Evolutionary conservation across 1,140 invertebrate species (phyloP).

Genomic region (Fopius arisanus): DNA sequence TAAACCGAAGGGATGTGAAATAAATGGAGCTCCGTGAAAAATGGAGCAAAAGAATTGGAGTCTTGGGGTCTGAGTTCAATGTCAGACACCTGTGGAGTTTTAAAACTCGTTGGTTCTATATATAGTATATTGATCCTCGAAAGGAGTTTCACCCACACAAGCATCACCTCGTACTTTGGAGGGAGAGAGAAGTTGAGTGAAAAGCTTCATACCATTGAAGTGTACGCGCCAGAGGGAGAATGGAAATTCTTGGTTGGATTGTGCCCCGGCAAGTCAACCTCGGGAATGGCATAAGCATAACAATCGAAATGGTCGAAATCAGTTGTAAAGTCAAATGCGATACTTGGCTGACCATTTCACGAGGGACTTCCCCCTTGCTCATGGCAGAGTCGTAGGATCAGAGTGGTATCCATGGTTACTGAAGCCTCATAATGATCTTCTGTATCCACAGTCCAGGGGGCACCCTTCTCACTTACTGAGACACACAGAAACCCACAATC

Average conservation of each 20-base stretch:
- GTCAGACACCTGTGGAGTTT: slow-evolving; percentile 66
- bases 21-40: slow-evolving; percentile 23
- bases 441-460: slow-evolving; percentile 41
- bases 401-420: slow-evolving; percentile 62
- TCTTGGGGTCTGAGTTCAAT: slow-evolving; percentile 64
- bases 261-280: background rate
- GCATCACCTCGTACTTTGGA: background rate
- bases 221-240: background rate
- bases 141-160: slow-evolving; percentile 42
- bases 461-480: slow-evolving; percentile 57
- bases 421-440: slow-evolving; percentile 64
- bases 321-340: slow-evolving; percentile 60
- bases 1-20: slow-evolving; percentile 46
- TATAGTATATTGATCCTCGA: slow-evolving; percentile 60
- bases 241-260: background rate
- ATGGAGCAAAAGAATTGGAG: slow-evolving; percentile 48
- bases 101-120: slow-evolving; percentile 52
- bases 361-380: slow-evolving; percentile 45
- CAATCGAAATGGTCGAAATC: slow-evolving; percentile 52
- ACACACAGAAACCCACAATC: background rate
- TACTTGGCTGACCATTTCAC: slow-evolving; percentile 60
- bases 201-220: slow-evolving; percentile 1
- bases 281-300: slow-evolving; percentile 49
- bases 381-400: slow-evolving; percentile 26
- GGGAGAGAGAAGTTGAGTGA: slow-evolving; percentile 1